Percentiles rank a stretch among this genome's conserved stretches.
These are phyloP conservation scores for Nemapogon koenigi DNA, from an alignment of 2,888 invertebrate species.

Conservation along the genomic window DNA sequence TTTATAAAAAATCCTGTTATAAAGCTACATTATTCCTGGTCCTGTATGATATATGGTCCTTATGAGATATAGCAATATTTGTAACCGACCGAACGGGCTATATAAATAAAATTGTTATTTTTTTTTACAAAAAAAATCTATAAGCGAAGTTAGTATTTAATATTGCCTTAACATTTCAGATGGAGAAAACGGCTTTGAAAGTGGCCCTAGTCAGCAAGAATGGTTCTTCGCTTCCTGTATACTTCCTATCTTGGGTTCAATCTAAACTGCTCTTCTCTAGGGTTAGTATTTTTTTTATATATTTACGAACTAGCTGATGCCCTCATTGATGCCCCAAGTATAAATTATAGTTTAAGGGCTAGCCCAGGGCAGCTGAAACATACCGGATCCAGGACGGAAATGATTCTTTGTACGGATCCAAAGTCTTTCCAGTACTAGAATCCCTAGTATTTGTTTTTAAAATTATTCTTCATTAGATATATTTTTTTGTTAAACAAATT, in stretches of 20 bases:
- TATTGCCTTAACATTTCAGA: slow-evolving; percentile 33
- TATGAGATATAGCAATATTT: not conserved
- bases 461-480: not conserved
- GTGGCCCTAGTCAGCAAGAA: slow-evolving; percentile 87
- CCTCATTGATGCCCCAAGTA: not conserved
- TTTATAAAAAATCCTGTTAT: not conserved
- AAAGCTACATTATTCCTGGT: too few relatives aligned
- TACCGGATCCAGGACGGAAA: not conserved
- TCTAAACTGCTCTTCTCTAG: slow-evolving; percentile 78
- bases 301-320: not conserved
- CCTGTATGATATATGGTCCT: not conserved
- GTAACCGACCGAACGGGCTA: not conserved
- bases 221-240: slow-evolving; percentile 84
- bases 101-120: not conserved
- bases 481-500: not conserved
- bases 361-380: not conserved
- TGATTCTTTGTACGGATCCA: not conserved
- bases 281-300: slow-evolving; percentile 22
- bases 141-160: not conserved
- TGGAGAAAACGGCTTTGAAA: slow-evolving; percentile 80
- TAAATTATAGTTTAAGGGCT: not conserved
- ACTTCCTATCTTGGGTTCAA: slow-evolving; percentile 88
- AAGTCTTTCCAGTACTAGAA: too few relatives aligned
- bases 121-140: not conserved
- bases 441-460: too few relatives aligned